Evolutionary conservation across 1,140 invertebrate genomes (phyloP), one percentile per base, ranked within the genome.

Genomic region (Ceratoteleas bidentatus): DNA sequence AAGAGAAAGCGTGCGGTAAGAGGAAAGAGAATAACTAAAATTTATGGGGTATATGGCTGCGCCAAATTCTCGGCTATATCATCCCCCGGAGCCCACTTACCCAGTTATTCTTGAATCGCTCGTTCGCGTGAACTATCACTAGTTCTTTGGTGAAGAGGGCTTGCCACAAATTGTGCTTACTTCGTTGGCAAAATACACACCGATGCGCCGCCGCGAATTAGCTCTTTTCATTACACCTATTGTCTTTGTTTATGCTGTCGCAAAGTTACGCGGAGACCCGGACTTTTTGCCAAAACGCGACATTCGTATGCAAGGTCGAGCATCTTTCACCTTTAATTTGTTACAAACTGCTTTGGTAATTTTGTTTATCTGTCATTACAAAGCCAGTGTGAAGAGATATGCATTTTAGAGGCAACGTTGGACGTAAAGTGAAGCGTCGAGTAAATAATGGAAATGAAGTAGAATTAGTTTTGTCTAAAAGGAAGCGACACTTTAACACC

Each of bases 1-100:
- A 49, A 84, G 74, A 81, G 78, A 79, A 81, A 77, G 73, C 66
- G 79, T 54, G 70, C 49, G 70, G 81, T 75, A 78, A 80, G 68
- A 83, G 83, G 76, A 80, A 82, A 81, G 80, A 74, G 77, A 81
- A 83, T 85, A 84, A 85, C 81, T 85, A 61, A 80, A 85, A 85
- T 85, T 85, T 85, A 85, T 81, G 78, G 81, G 81, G 64, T 85
- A 75, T 83, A 81, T 83, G 82, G 78, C 78, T 74, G 81, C 73
- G 81, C 84, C 84, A 84, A 85, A 85, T 85, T 85, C 84, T 40
- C 61, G 61, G 84, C 78, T 85, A 83, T 81, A 81, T 76, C 81
- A 84, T 83, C 78, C 84, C 78, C 84, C 43, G 64, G 84, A 81
- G 84, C 75, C 84, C 84, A 83, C 81, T 85, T 85, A 79, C 84